A percentile compares a stretch with the other conserved stretches of the same genome.
These are phyloP conservation scores for Muscina levida DNA, from an alignment of 2,888 invertebrate genomes.

Conservation along the genomic window DNA sequence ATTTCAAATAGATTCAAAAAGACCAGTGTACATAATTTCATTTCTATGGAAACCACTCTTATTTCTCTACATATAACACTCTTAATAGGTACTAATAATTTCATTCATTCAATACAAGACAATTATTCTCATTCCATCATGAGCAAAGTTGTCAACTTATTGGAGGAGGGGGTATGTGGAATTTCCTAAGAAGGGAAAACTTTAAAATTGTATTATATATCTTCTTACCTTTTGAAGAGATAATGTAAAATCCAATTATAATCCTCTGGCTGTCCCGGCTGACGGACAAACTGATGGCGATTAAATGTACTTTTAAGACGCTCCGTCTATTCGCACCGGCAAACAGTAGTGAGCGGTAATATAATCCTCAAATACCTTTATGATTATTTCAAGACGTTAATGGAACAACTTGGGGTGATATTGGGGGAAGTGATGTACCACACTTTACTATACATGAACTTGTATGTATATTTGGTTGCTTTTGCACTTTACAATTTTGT, in stretches of 20 bases:
- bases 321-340: neutral
- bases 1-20: no score
- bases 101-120: no score
- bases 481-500: neutral
- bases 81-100: no score
- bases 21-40: no score
- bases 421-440: neutral
- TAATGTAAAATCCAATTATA: conserved; percentile 34
- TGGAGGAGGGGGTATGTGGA: no score
- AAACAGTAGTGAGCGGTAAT: conserved; percentile 20
- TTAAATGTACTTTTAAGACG: neutral
- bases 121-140: no score
- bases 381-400: neutral
- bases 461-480: neutral
- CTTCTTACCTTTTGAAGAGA: conserved; percentile 13
- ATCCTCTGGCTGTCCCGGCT: neutral
- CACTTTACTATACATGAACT: neutral
- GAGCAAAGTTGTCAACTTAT: no score
- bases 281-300: neutral
- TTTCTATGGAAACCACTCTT: no score
- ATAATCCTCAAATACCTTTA: conserved; percentile 8
- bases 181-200: no score
- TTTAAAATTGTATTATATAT: no score
- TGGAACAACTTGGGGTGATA: neutral
- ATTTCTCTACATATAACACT: no score